Percentiles rank a stretch among this genome's conserved stretches.
phyloP scores from a whole-genome alignment of 2,797 vertebrate genomes.

The Myotis pilosus region DNA sequence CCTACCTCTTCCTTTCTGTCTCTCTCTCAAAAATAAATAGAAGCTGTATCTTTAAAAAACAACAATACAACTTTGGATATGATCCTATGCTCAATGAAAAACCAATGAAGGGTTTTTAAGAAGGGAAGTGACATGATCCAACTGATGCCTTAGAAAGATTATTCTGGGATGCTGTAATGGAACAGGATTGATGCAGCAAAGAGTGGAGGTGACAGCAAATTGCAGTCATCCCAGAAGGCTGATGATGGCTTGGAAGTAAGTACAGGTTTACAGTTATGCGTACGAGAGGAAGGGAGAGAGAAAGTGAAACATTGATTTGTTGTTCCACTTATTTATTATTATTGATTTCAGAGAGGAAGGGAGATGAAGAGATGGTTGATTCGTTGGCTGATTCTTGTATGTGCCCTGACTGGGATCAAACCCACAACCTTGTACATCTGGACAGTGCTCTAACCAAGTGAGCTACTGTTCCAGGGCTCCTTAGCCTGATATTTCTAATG shows the following conservation, averaged over 20 bases:
- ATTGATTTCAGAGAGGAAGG: no score
- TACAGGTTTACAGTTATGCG: not conserved
- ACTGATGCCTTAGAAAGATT: not conserved
- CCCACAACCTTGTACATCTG: not conserved
- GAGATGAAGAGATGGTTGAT: no score
- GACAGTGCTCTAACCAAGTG: not conserved
- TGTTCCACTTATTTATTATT: no score
- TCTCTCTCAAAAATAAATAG: not conserved
- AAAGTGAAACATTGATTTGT: not conserved
- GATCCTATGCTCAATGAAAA: not conserved
- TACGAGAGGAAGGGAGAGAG: not conserved
- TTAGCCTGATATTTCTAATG: not conserved
- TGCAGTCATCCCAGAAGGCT: not conserved
- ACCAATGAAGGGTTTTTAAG: not conserved
- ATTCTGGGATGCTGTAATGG: not conserved
- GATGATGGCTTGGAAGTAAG: not conserved
- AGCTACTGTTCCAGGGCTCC: not conserved
- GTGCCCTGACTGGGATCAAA: not conserved
- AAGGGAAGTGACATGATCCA: not conserved
- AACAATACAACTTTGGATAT: not conserved
- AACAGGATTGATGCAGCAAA: not conserved
- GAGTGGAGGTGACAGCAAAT: not conserved
- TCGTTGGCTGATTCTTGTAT: not conserved
- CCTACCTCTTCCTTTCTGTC: no score
- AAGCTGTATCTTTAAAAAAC: not conserved